These are phyloP conservation scores for Herpailurus yagouaroundi DNA, from an alignment of 2,113 vertebrate genomes.

Conservation along the genomic window DNA sequence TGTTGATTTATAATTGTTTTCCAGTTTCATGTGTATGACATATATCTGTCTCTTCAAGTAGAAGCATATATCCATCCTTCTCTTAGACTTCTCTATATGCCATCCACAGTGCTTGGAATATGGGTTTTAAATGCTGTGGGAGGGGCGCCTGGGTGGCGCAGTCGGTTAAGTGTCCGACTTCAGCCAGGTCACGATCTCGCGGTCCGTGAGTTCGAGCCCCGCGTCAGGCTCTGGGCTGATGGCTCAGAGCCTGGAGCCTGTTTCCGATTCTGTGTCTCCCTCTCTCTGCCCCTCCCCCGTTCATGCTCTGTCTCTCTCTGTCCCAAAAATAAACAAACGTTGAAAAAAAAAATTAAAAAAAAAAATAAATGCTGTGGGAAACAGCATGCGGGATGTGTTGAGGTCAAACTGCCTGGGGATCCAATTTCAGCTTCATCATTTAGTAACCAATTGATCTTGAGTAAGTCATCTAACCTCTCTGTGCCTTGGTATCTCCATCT, in stretches of 20 bases:
- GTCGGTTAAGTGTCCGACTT: no score
- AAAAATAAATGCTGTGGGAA: background rate
- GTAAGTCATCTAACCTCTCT: background rate
- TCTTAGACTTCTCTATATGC: background rate
- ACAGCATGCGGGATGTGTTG: background rate
- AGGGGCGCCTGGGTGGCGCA: no score
- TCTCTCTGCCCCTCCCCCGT: no score
- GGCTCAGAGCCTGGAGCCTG: no score
- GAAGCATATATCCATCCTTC: background rate
- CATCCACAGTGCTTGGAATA: background rate
- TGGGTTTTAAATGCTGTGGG: background rate
- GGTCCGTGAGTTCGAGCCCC: no score
- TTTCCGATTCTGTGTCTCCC: no score
- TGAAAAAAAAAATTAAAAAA: no score
- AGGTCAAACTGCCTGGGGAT: background rate
- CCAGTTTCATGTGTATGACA: background rate
- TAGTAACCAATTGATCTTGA: background rate
- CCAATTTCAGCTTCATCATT: background rate
- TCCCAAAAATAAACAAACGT: no score
- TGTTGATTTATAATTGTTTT: background rate
- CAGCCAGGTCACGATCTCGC: no score
- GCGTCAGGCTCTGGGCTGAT: no score
- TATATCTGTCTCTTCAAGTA: background rate
- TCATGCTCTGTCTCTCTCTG: no score
- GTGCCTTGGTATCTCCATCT: background rate